These are phyloP conservation scores for Corapipo altera DNA, from an alignment of 2,113 vertebrate species.

Conservation along the genomic window DNA sequence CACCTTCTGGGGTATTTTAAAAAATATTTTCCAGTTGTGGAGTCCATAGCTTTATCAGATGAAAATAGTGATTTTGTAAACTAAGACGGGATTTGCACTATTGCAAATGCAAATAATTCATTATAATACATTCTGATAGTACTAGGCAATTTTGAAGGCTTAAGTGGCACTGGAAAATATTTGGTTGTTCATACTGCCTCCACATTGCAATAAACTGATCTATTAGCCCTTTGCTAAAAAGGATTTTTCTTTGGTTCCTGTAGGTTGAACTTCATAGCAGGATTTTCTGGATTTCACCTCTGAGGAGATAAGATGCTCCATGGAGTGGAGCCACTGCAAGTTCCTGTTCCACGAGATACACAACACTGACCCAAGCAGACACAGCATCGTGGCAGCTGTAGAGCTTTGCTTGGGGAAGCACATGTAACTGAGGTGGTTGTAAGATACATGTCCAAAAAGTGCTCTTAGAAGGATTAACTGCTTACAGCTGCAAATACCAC, in stretches of 20 bases:
- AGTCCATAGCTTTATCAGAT: not conserved
- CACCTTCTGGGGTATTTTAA: not conserved
- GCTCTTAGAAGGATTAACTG: not conserved
- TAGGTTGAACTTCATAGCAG: not conserved
- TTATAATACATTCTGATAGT: not conserved
- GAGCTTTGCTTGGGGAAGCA: not conserved
- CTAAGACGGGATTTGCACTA: not conserved
- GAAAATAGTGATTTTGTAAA: not conserved
- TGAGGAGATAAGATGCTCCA: not conserved
- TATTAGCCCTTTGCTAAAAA: not conserved
- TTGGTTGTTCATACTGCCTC: not conserved
- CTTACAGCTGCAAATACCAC: not conserved
- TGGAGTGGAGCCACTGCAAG: accelerated
- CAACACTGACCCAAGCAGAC: not conserved
- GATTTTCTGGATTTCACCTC: not conserved
- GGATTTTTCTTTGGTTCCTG: not conserved
- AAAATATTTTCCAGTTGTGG: not conserved
- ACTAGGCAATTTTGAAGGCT: not conserved
- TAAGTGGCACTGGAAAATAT: not conserved
- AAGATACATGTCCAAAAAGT: not conserved
- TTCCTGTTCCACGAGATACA: accelerated
- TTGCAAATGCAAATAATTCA: not conserved
- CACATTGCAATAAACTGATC: not conserved
- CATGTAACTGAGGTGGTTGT: not conserved
- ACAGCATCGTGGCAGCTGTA: accelerated